Evolutionary conservation across 2,113 vertebrate genomes (phyloP).

Genomic region (Oxyura jamaicensis): DNA sequence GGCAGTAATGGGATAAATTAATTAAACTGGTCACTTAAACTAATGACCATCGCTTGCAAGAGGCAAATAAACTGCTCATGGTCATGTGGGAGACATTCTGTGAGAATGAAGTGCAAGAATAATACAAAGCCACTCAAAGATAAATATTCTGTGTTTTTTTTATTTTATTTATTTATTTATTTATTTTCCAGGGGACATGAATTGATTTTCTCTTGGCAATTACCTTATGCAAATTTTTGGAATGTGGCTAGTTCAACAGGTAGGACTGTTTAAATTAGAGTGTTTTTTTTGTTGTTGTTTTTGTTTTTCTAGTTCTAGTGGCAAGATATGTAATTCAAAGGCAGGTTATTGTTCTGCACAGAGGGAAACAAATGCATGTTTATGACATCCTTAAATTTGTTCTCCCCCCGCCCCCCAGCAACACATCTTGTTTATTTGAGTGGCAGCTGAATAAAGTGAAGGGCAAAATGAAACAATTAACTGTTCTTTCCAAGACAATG

Average conservation of each 20-base stretch:
- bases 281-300: too few species aligned
- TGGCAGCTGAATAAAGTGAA: conserved; percentile 64
- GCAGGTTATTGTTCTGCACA: background rate
- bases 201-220: background rate
- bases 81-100: background rate
- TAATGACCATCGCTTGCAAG: background rate
- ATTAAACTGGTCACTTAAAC: background rate
- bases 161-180: background rate
- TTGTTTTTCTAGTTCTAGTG: background rate
- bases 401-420: background rate
- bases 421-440: conserved; percentile 48
- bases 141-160: background rate
- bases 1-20: background rate
- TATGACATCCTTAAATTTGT: conserved; percentile 36
- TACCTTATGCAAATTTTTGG: background rate
- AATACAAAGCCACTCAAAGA: background rate
- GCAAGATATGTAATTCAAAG: background rate
- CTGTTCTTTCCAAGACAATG: conserved; percentile 22
- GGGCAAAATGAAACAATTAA: conserved; percentile 69
- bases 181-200: background rate
- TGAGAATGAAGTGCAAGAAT: background rate
- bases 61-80: background rate
- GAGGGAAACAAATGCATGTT: background rate
- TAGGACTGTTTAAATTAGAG: background rate
- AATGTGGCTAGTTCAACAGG: background rate